These are phyloP conservation scores for Empis stercorea DNA, from an alignment of 2,888 invertebrate genomes.

Conservation along the genomic window DNA sequence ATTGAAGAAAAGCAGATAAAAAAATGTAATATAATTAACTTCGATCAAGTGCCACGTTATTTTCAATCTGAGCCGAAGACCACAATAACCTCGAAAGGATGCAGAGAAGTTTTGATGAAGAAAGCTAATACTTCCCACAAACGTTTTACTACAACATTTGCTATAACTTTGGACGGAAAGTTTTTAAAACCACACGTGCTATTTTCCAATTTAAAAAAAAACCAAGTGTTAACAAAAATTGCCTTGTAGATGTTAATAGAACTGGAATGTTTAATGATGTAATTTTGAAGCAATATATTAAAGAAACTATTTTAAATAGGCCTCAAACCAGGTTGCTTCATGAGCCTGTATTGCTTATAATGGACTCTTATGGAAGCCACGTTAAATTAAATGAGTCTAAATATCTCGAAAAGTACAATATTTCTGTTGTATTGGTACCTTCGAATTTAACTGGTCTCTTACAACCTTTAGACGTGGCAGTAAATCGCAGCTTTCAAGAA, in stretches of 20 bases:
- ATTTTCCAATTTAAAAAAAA: background rate
- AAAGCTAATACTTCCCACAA: conserved; percentile 1
- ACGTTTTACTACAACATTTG: background rate
- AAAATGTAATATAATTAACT: background rate
- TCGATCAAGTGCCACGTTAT: conserved; percentile 1
- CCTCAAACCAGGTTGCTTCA: background rate
- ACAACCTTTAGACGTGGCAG: background rate
- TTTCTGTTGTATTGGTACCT: too few relatives aligned
- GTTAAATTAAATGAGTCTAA: background rate
- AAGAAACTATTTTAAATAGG: background rate
- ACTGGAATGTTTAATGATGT: background rate
- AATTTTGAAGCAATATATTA: background rate
- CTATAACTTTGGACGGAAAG: background rate
- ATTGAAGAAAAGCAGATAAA: background rate
- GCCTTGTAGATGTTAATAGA: background rate
- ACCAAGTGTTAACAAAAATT: too few relatives aligned
- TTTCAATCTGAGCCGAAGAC: background rate
- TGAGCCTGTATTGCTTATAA: background rate
- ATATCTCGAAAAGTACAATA: too few relatives aligned
- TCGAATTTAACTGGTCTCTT: background rate
- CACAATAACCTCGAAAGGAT: background rate
- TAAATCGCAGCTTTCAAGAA: too few relatives aligned
- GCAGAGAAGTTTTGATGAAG: background rate
- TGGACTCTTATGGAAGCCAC: background rate
- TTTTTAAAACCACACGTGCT: background rate